These are phyloP conservation scores for Dione juno DNA, from an alignment of 2,888 invertebrate species.

Conservation along the genomic window DNA sequence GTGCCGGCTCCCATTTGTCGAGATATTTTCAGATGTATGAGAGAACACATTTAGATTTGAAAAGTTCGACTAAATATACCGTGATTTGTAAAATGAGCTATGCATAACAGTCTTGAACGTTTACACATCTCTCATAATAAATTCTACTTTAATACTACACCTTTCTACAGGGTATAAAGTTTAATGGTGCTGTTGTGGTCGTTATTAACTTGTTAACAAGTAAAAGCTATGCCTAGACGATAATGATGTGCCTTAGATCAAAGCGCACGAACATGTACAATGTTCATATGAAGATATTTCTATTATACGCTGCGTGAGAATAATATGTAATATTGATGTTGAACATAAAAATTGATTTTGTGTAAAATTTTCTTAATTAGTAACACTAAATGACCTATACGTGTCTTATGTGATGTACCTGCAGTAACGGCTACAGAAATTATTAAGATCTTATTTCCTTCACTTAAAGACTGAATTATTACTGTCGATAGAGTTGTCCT, in stretches of 20 bases:
- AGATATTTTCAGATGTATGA: conserved; percentile 45
- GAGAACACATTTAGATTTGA: conserved; percentile 16
- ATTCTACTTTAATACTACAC: conserved; percentile 37
- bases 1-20: conserved; percentile 59
- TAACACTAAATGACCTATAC: conserved; percentile 31
- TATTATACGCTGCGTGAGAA: conserved; percentile 45
- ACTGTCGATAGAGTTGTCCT: conserved; percentile 29
- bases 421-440: conserved; percentile 20
- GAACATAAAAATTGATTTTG: conserved; percentile 47
- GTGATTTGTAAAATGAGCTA: conserved; percentile 19
- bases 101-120: conserved; percentile 22
- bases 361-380: conserved; percentile 47
- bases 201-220: conserved; percentile 49
- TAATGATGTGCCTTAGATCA: conserved; percentile 46
- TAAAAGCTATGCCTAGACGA: conserved; percentile 45
- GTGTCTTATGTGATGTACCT: conserved; percentile 7
- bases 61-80: neutral
- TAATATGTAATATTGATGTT: conserved; percentile 40
- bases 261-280: conserved; percentile 43
- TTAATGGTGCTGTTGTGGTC: conserved; percentile 47
- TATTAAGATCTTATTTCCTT: conserved; percentile 38
- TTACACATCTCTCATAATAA: conserved; percentile 37
- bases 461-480: conserved; percentile 35
- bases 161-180: conserved; percentile 44
- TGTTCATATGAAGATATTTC: conserved; percentile 50